A percentile compares a stretch with the other conserved stretches of the same genome.
phyloP scores from a whole-genome alignment of 2,888 invertebrate species.

The Acronicta alni region DNA sequence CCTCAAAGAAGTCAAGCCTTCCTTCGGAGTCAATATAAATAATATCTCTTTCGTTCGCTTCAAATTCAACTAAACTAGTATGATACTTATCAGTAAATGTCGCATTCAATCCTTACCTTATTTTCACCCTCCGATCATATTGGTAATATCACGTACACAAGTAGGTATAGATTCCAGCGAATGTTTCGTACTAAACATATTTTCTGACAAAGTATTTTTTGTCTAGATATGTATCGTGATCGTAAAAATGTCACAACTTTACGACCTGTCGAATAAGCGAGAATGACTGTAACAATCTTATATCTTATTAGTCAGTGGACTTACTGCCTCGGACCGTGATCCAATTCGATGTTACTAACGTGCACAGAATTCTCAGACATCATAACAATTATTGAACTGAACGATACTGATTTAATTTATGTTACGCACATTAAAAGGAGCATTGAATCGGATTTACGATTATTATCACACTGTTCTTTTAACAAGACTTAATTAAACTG shows the following conservation, averaged over 20 bases:
- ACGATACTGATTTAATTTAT: slow-evolving; percentile 30
- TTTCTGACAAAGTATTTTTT: slow-evolving; percentile 21
- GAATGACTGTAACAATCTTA: slow-evolving; percentile 50
- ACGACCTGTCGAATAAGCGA: slow-evolving; percentile 47
- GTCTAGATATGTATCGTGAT: slow-evolving; percentile 18
- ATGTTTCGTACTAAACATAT: slow-evolving; percentile 9
- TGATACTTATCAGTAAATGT: slow-evolving; percentile 27
- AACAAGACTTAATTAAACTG: slow-evolving; percentile 16
- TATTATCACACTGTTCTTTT: slow-evolving; percentile 16
- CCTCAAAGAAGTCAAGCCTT: no score
- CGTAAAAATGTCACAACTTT: slow-evolving; percentile 48
- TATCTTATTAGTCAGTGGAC: slow-evolving; percentile 29
- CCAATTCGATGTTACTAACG: slow-evolving; percentile 15
- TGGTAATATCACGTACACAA: slow-evolving; percentile 20
- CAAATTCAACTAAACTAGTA: slow-evolving; percentile 12
- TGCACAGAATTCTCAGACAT: slow-evolving; percentile 21
- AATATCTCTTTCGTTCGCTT: slow-evolving; percentile 4
- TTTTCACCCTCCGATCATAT: slow-evolving; percentile 13
- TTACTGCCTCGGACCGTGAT: slow-evolving; percentile 22
- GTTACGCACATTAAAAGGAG: slow-evolving; percentile 24
- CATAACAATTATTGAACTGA: slow-evolving; percentile 26
- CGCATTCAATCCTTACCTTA: slow-evolving; percentile 18
- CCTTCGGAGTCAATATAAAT: not conserved
- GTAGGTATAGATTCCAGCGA: slow-evolving; percentile 8
- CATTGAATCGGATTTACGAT: slow-evolving; percentile 27